These are phyloP conservation scores for Andrena dorsata DNA, from an alignment of 2,888 invertebrate genomes.

Conservation along the genomic window DNA sequence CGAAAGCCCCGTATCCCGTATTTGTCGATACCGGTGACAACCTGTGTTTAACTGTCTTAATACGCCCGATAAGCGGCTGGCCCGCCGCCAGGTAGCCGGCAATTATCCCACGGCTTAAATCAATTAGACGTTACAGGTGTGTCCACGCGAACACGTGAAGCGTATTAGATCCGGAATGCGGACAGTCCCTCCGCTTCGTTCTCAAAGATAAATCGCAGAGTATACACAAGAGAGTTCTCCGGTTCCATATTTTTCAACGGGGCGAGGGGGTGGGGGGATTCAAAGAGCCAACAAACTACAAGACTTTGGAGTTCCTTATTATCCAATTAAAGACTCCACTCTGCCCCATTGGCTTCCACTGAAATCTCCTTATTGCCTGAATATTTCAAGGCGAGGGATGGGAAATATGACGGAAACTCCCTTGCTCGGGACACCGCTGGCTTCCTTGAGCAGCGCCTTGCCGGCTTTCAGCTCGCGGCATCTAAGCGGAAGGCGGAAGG, in stretches of 20 bases:
- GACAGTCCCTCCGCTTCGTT: neutral
- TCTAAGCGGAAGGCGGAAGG: conserved; percentile 56
- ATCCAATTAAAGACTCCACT: neutral
- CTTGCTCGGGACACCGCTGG: conserved; percentile 11
- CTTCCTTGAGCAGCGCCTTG: conserved; percentile 4
- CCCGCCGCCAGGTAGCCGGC: neutral
- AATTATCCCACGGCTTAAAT: conserved; percentile 43
- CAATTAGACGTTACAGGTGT: conserved; percentile 33
- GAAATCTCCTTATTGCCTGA: neutral
- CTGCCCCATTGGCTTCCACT: neutral
- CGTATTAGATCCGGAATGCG: neutral
- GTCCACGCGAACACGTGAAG: neutral
- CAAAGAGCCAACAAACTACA: too few relatives aligned
- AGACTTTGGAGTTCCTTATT: too few relatives aligned
- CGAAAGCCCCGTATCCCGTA: conserved; percentile 32
- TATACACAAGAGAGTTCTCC: neutral
- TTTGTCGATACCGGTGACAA: conserved; percentile 48
- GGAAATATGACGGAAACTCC: neutral
- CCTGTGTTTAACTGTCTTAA: conserved; percentile 55
- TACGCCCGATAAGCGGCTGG: conserved; percentile 24
- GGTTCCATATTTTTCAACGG: neutral
- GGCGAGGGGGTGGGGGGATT: neutral
- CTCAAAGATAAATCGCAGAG: neutral
- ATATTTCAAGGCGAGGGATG: neutral
- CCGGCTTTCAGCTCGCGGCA: conserved; percentile 38